Base-by-base conservation (phyloP, 2,113 vertebrate species). In the Gorsachius goisagi region DNA sequence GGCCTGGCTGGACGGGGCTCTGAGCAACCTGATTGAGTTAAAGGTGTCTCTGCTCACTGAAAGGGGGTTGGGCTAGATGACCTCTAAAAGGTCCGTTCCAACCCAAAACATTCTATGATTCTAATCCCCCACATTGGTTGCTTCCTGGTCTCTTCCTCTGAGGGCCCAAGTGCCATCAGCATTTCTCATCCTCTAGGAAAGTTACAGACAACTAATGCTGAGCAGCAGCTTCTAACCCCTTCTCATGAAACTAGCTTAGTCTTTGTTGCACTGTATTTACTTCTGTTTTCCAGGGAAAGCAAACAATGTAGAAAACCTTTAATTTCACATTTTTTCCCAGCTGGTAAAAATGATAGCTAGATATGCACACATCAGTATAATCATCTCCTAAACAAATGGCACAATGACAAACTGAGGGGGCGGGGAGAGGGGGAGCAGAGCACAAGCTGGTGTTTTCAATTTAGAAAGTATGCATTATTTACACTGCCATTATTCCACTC, bases 401-500 rank as follows among this genome's bases (percentile, higher is more conserved):
- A 98, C 96, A 90, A 97, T 96, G 98, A 98, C 95, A 97, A 98
- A 98, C 91, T 24, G 66, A 96, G 90, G 83, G 47, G 93, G 97
- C 17, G 86, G 96, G 86, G 89, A 96, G 95, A 95, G 94, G 89
- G 96, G 97, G 93, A 95, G 96, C 94, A 88, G 95, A 87, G 85
- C 97, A 96, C 97, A 98, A 98, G 98, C 98, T 98, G 98, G 96
- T 98, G 97, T 98, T 98, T 99, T 99, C 98, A 98, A 98, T 98
- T 98, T 98, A 98, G 98, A 98, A 98, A 98, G 97, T 98, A 98
- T 99, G 98, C 98, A 98, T 99, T 99, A 99, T 99, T 99, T 99
- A 99, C 98, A 97, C 95, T 98, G 98, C 97, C 98, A 98, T 99
- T 98, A 98, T 98, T 98, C 98, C 98, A 98, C 98, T 98, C 98